phyloP scores from a whole-genome alignment of 2,888 invertebrate species.

The Dolichopus griseipennis region DNA sequence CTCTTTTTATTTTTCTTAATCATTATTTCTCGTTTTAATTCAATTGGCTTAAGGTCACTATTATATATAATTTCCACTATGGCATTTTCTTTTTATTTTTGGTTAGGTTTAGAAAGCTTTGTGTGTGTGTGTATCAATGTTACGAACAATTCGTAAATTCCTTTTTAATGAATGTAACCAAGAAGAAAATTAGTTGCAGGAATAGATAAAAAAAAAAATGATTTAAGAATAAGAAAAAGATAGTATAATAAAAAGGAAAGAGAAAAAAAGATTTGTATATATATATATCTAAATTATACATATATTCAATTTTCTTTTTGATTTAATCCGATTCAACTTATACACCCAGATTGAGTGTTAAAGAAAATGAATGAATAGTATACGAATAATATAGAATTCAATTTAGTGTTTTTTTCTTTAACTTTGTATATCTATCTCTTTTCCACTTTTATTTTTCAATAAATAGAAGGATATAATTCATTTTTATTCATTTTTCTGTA shows the following conservation, averaged over 20 bases:
- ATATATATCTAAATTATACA: neutral
- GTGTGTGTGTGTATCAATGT: neutral
- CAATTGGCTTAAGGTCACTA: constrained; percentile 3
- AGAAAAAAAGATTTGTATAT: neutral
- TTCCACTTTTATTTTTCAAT: neutral
- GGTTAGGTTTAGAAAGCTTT: neutral
- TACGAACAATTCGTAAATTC: neutral
- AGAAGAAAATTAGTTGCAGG: neutral
- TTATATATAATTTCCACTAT: neutral
- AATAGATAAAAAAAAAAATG: too few relatives aligned
- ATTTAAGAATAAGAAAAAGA: too few relatives aligned
- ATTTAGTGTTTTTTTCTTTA: neutral
- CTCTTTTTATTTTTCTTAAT: neutral
- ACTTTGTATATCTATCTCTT: neutral
- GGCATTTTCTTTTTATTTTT: neutral
- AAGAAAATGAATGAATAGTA: neutral
- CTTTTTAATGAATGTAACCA: neutral
- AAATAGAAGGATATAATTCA: neutral
- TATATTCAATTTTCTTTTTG: constrained; percentile 1
- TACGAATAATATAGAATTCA: neutral
- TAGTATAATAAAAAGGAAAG: too few relatives aligned
- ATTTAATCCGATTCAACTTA: neutral
- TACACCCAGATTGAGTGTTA: neutral
- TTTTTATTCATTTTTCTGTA: neutral
- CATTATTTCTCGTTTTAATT: neutral